Evolutionary conservation across 2,113 vertebrate genomes (phyloP).

Genomic region (Oncorhynchus gorbuscha): DNA sequence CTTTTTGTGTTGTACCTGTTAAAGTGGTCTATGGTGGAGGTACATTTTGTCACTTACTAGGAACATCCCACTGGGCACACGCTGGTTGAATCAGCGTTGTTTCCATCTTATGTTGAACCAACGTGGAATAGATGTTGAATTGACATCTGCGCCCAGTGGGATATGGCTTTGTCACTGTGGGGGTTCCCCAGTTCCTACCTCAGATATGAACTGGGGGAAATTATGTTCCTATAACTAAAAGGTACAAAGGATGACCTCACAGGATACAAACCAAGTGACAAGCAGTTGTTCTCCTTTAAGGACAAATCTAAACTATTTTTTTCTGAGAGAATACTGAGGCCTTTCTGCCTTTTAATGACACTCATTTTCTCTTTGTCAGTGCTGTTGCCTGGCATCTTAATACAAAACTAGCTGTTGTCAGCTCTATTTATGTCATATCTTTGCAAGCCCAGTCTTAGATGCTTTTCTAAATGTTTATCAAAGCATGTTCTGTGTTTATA

Average conservation of each 20-base stretch:
- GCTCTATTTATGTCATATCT: slow-evolving; percentile 39
- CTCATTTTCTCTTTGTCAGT: slow-evolving; percentile 59
- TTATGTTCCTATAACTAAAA: not conserved
- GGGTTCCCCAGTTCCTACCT: too few relatives aligned
- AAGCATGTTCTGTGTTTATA: slow-evolving; percentile 26
- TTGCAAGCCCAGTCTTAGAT: slow-evolving; percentile 20
- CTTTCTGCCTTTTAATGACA: slow-evolving; percentile 57
- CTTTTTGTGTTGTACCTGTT: too few relatives aligned
- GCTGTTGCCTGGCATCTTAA: slow-evolving; percentile 45
- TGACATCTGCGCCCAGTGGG: too few relatives aligned
- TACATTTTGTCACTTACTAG: too few relatives aligned
- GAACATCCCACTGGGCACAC: too few relatives aligned
- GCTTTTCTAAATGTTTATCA: slow-evolving; percentile 25
- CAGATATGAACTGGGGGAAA: too few relatives aligned
- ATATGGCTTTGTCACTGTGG: too few relatives aligned
- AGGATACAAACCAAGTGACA: slow-evolving; percentile 59
- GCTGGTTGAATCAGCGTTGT: too few relatives aligned
- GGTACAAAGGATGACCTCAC: slow-evolving; percentile 59
- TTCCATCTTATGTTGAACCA: too few relatives aligned
- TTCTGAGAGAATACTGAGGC: slow-evolving; percentile 31
- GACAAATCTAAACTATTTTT: slow-evolving; percentile 58
- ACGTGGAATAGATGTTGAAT: too few relatives aligned
- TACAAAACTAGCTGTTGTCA: slow-evolving; percentile 59
- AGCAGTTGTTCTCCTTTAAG: slow-evolving; percentile 32
- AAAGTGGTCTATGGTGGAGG: too few relatives aligned